Base-by-base conservation (phyloP, 2,797 vertebrate species). In the Ptychobarbus kaznakovi region DNA sequence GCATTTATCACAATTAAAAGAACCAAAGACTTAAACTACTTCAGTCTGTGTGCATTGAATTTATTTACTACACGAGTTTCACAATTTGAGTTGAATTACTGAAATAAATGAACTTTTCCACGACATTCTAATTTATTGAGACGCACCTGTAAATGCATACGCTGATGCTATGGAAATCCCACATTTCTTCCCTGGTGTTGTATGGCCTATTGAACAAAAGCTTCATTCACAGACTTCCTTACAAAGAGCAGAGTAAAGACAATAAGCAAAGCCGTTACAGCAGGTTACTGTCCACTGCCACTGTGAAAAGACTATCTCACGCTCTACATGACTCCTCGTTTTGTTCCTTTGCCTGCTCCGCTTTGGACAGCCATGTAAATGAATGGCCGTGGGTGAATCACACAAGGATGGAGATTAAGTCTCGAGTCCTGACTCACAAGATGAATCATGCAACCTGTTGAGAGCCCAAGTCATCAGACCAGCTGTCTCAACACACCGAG, bases 401-500 rank as follows among this genome's bases (percentile, higher is more conserved):
- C 88, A 87, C 85, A 56, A 42, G 70, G 75, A 81, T 80, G 61
- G 53, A 68, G 53, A 51, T 82, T 72, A 80, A 81, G 82, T 40
- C 86, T 87, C 89, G 85, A 91, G 86, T 93, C 93, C 92, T 95
- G 94, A 95, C 94, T 93, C 94, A 94, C 92, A 93, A 92, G 91
- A 89, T 94, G 93, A 94, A 92, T 93, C 94, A 94, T 72, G 90
- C 90, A 92, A 92, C 94, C 94, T 93, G 94, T 90, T 77, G 95
- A 92, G 93, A 91, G 92, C 89, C 90, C 90, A 91, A 93, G 94
- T 93, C 92, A 90, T 94, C 88, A 80, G 90, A 93, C 94, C 95
- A 95, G 95, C 95, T 96, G 95, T 95, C 93, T 93, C 94, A 96
- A 95, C 92, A 95, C 90, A 91, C 92, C 35, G 84, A 90, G 92